phyloP scores from a whole-genome alignment of 92 coral and sea anemone genomes.

The Palythoa grandis region DNA sequence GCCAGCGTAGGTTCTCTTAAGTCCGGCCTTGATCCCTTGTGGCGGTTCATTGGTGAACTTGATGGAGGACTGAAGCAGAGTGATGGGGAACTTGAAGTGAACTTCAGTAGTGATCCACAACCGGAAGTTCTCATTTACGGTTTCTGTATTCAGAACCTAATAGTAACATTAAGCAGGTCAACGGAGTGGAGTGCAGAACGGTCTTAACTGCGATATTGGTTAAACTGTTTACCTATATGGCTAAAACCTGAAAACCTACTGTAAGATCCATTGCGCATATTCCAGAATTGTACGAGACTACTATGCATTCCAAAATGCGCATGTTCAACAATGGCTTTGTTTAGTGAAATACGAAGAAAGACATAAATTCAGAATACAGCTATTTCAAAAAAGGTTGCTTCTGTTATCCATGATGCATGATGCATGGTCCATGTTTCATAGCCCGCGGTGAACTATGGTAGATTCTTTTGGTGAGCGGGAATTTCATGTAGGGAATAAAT shows the following conservation, averaged over 20 bases:
- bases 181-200: background rate
- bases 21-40: constrained; percentile 95
- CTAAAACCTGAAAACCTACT: background rate
- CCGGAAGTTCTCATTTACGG: constrained; percentile 91
- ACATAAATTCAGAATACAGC: no score
- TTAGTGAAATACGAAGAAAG: no score
- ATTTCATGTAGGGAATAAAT: no score
- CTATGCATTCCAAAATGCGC: no score
- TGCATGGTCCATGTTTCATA: no score
- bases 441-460: no score
- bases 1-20: constrained; percentile 97
- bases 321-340: no score
- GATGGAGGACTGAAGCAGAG: constrained; percentile 94
- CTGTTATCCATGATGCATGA: no score
- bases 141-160: constrained; percentile 87
- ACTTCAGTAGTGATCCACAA: constrained; percentile 99
- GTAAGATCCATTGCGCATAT: no score
- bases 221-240: background rate
- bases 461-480: no score
- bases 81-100: constrained; percentile 96
- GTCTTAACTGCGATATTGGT: background rate
- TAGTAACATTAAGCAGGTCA: background rate
- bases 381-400: no score
- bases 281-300: no score
- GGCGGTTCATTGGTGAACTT: constrained; percentile 99